Evolutionary conservation across 1,140 invertebrate genomes (phyloP), one percentile per base, ranked within the genome.

Genomic region (Danaus plexippus): DNA sequence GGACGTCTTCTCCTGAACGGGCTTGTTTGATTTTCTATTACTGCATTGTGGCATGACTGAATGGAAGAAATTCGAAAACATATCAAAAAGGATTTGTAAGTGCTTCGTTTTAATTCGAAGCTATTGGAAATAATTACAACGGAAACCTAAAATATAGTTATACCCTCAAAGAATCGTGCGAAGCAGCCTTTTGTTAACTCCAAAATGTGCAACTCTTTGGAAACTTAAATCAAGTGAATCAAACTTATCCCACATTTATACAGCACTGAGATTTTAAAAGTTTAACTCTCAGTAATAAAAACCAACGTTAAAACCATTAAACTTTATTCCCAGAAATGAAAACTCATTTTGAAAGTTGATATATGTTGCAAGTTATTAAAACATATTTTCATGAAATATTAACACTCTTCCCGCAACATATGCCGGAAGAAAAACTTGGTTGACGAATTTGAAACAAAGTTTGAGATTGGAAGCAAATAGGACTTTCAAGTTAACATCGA

Each of bases 1-100:
- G 54, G 57, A 58, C 63, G 55, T 54, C 56, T 61, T 61, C 57
- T 47, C 11, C 47, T 18, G 51, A 44, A 32, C 22, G 51, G 51
- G 44, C 11, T 22, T 12, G 22, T 32, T 32, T 32, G 22, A 32
- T 32, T 32, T 32, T 32, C 22, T 32, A 32, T 32, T 32, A 32
- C 22, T 32, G 22, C 22, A 32, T 32, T 32, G 22, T 32, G 22
- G 22, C 22, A 6, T 32, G 22, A 32, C 22, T 32, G 22, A 32
- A 32, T 32, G 7, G 22, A 32, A 32, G 22, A 32, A 32, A 32
- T 32, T 32, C 2, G 2, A 32, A 32, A 32, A 32, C 22, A 2
- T 32, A 32, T 32, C 22, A 8, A 32, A 32, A 32, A 32, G 22
- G 2, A 32, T 32, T 7, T 7, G 22, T 32, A 32, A 32, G 22